Conservation (phyloP, 1,140 invertebrate species). For the Cotesia vestalis region DNA sequence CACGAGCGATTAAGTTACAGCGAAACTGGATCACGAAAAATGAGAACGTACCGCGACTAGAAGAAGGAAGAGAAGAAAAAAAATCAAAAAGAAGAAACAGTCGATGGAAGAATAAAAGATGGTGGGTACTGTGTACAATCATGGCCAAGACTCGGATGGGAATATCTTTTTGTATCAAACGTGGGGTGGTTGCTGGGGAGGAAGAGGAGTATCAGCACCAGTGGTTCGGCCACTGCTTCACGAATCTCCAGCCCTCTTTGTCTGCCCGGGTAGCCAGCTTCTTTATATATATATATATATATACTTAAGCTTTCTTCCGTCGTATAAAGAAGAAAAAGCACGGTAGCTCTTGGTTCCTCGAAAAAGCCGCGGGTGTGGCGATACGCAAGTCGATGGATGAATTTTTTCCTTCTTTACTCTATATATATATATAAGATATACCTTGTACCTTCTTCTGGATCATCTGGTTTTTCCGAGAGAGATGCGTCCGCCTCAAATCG, state of each 20-base stretch:
- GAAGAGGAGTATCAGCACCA: no score
- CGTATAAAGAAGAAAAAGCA: conserved; percentile 27
- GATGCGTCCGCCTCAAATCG: conserved; percentile 6
- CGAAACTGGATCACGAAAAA: conserved; percentile 21
- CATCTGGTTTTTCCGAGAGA: background rate
- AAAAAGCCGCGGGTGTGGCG: conserved; percentile 28
- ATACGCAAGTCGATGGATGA: conserved; percentile 28
- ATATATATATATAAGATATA: no score
- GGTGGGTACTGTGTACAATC: conserved; percentile 26
- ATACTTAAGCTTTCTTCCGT: conserved; percentile 40
- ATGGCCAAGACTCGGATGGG: conserved; percentile 33
- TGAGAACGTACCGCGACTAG: background rate
- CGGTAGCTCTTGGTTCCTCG: conserved; percentile 14
- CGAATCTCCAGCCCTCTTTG: conserved; percentile 36
- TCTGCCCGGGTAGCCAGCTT: conserved; percentile 32
- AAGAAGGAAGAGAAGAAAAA: background rate
- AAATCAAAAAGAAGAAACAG: conserved; percentile 19
- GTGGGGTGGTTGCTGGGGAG: background rate
- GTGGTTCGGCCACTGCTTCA: conserved; percentile 37
- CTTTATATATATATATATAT: conserved; percentile 15
- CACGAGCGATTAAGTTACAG: conserved; percentile 4
- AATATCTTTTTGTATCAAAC: conserved; percentile 43
- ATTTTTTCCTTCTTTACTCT: background rate
- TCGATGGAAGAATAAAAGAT: background rate
- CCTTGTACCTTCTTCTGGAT: background rate